Evolutionary conservation across 2,888 invertebrate genomes (phyloP), one percentile per base, ranked within the genome.

Genomic region (Dorcus parallelipipedus): DNA sequence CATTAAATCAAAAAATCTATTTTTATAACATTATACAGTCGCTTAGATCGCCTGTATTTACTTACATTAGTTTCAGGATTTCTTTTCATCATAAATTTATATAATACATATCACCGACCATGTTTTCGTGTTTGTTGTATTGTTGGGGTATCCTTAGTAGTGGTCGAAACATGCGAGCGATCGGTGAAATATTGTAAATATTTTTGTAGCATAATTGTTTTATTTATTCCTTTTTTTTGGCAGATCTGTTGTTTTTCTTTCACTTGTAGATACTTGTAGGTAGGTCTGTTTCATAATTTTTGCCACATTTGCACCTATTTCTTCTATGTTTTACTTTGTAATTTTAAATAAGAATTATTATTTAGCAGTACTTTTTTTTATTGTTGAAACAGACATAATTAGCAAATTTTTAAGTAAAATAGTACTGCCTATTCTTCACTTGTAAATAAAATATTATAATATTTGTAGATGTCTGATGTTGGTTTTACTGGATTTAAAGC

Each of bases 141-240:
- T 55, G 51, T 52, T 52, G 52, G 43, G 48, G n/a, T 54, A 38
- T 45, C 40, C 40, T 52, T 53, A 59, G 50, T 50, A 33, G 26
- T 33, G 26, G 48, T 49, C 40, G 40, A 56, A 56, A 60, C 59
- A 58, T n/a, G 50, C 45, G 43, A 60, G 61, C 56, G 63, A 59
- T 60, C 63, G 60, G 57, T 61, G 58, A 60, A 56, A 59, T 64
- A 63, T 63, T 62, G 59, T 62, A 62, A 54, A 62, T 62, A 59
- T 52, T 62, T 61, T 59, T 54, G 57, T 62, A 62, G 59, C 43
- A 59, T 64, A 62, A 65, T 59, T 56, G 49, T 64, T 64, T 63
- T 64, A 54, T 64, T 64, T 64, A 62, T 64, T 66, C 41, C 42
- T 38, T 41, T 45, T 47, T 57, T 56, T 33, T 47, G 45, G 51